Percentiles rank a stretch among this genome's conserved stretches.
Conservation (phyloP, 2,888 invertebrate genomes). For the Melieria omissa region DNA sequence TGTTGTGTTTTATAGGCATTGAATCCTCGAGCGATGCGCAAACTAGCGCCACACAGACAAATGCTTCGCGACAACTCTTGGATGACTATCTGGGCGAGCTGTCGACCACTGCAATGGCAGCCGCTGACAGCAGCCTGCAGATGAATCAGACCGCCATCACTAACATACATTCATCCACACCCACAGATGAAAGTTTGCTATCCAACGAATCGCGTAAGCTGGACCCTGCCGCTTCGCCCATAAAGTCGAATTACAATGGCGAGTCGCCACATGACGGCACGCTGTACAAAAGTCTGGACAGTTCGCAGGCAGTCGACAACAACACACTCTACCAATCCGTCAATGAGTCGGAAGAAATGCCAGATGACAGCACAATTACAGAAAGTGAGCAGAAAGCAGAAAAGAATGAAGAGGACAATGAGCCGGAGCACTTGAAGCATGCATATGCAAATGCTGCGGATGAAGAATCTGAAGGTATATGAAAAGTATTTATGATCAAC, state of each 20-base stretch:
- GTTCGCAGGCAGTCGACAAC: constrained; percentile 26
- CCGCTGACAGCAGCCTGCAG: not conserved
- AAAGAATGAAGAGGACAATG: constrained; percentile 42
- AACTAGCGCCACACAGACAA: constrained; percentile 40
- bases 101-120: constrained; percentile 29
- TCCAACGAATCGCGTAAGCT: constrained; percentile 30
- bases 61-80: constrained; percentile 54
- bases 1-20: constrained; percentile 37
- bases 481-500: not conserved
- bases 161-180: constrained; percentile 51
- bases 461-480: constrained; percentile 46
- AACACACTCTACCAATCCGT: constrained; percentile 46
- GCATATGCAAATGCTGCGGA: constrained; percentile 49
- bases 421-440: constrained; percentile 51
- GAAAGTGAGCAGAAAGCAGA: constrained; percentile 13
- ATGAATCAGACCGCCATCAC: not conserved
- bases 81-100: constrained; percentile 58
- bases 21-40: constrained; percentile 25
- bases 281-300: constrained; percentile 51
- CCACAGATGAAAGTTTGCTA: constrained; percentile 45
- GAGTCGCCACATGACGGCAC: constrained; percentile 40
- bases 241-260: constrained; percentile 35
- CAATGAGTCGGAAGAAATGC: constrained; percentile 24
- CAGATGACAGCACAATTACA: constrained; percentile 13
- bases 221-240: constrained; percentile 44